These are phyloP conservation scores for Neomorphus geoffroyi DNA, from an alignment of 2,797 vertebrate species.

Conservation along the genomic window DNA sequence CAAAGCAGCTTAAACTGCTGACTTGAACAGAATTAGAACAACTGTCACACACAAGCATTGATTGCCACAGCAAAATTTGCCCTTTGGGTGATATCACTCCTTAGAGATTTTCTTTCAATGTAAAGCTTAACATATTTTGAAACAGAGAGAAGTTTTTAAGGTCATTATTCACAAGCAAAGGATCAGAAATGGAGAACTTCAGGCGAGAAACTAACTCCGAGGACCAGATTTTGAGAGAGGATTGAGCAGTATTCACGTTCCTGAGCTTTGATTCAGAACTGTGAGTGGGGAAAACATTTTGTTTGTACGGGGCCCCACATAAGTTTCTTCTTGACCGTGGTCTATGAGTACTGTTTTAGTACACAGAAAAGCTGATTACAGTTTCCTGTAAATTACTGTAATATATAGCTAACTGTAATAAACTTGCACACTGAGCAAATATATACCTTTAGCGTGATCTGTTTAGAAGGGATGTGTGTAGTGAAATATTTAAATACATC, in stretches of 20 bases:
- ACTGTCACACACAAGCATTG: background rate
- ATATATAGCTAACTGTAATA: background rate
- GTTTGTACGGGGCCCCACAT: background rate
- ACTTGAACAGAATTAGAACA: conserved; percentile 32
- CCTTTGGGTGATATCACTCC: background rate
- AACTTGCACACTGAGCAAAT: background rate
- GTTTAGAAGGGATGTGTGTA: background rate
- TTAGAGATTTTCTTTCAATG: background rate
- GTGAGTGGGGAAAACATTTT: background rate
- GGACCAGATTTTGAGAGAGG: background rate
- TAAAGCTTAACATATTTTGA: conserved; percentile 8
- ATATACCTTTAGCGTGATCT: background rate
- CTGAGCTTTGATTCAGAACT: background rate
- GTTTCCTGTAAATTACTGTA: background rate
- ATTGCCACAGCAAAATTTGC: background rate
- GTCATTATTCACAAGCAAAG: background rate
- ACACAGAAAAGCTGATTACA: background rate
- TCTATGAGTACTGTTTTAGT: background rate
- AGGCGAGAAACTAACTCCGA: background rate
- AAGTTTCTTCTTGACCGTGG: background rate
- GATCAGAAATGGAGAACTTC: background rate
- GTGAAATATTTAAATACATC: background rate
- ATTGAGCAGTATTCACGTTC: background rate
- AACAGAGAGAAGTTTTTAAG: background rate
- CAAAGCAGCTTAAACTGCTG: conserved; percentile 18